Percentiles rank a stretch among this genome's conserved stretches.
These are phyloP conservation scores for Danio rerio DNA, from an alignment of 2,113 vertebrate genomes.

Conservation along the genomic window DNA sequence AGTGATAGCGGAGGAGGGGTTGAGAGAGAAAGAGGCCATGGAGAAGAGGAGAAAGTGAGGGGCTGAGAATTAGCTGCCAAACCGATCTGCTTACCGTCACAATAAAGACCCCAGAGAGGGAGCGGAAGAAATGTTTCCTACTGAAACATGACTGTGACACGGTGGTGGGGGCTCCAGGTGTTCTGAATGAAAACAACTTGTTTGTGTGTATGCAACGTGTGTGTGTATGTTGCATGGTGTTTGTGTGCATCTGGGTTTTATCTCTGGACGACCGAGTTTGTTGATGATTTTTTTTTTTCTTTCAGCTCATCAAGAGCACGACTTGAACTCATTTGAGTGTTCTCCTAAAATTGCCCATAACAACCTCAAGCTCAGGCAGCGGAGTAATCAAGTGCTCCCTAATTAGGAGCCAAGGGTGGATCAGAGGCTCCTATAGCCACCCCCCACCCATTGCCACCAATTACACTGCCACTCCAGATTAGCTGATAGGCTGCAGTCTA, in stretches of 20 bases:
- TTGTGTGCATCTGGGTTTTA: conserved; percentile 24
- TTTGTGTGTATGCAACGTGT: background rate
- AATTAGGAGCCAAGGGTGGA: conserved; percentile 56
- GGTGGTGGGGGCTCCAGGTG: conserved; percentile 32
- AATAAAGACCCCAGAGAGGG: conserved; percentile 36
- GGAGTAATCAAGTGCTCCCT: conserved; percentile 50
- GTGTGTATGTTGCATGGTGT: background rate
- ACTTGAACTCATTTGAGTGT: conserved; percentile 50
- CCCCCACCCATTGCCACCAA: conserved; percentile 56
- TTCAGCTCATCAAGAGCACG: conserved; percentile 44
- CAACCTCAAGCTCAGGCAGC: conserved; percentile 45
- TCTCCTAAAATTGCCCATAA: conserved; percentile 53
- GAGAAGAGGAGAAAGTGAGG: conserved; percentile 11
- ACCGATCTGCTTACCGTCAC: conserved; percentile 53
- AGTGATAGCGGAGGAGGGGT: conserved; percentile 48
- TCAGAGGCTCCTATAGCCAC: conserved; percentile 48
- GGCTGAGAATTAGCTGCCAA: conserved; percentile 45
- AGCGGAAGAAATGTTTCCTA: conserved; percentile 28
- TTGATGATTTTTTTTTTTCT: background rate
- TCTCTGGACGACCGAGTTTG: background rate
- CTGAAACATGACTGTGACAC: conserved; percentile 31
- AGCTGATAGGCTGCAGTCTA: conserved; percentile 48
- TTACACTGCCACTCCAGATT: conserved; percentile 52
- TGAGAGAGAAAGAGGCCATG: background rate
- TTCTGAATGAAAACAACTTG: conserved; percentile 28